Evolutionary conservation across 2,888 invertebrate species (phyloP).

Genomic region (Lepetodrilus schrolli): DNA sequence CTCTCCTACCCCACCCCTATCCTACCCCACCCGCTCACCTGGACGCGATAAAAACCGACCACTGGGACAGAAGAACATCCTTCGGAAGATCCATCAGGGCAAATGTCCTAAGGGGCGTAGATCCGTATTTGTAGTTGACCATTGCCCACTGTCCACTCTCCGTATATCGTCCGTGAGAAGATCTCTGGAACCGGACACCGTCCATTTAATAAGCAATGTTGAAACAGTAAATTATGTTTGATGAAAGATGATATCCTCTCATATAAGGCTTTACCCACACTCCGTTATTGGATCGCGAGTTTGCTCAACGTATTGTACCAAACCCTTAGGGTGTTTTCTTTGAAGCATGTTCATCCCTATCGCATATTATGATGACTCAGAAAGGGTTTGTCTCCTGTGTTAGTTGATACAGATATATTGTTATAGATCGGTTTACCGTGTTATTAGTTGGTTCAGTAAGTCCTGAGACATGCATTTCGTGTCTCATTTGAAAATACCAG

Average conservation of each 20-base stretch:
- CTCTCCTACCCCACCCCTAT: too few species aligned
- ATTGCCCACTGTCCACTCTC: not conserved
- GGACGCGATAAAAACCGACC: not conserved
- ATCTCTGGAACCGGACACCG: not conserved
- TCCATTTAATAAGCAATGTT: not conserved
- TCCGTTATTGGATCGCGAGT: not conserved
- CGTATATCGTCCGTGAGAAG: not conserved
- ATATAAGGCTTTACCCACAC: not conserved
- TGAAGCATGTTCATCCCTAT: not conserved
- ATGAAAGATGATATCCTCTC: not conserved
- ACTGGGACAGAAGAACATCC: not conserved
- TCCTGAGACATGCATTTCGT: not conserved
- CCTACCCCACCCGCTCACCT: not conserved
- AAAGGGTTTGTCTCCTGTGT: not conserved
- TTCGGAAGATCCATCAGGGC: not conserved
- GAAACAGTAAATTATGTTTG: slow-evolving; percentile 18
- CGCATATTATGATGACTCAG: not conserved
- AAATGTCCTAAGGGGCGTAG: not conserved
- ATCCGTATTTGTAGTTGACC: not conserved
- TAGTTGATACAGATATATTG: not conserved
- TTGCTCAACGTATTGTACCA: not conserved
- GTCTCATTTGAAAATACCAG: not conserved
- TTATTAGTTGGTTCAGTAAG: not conserved
- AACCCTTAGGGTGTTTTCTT: not conserved
- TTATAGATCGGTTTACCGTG: not conserved